phyloP scores from a whole-genome alignment of 2,797 vertebrate genomes.

The Phyllotis vaccarum region DNA sequence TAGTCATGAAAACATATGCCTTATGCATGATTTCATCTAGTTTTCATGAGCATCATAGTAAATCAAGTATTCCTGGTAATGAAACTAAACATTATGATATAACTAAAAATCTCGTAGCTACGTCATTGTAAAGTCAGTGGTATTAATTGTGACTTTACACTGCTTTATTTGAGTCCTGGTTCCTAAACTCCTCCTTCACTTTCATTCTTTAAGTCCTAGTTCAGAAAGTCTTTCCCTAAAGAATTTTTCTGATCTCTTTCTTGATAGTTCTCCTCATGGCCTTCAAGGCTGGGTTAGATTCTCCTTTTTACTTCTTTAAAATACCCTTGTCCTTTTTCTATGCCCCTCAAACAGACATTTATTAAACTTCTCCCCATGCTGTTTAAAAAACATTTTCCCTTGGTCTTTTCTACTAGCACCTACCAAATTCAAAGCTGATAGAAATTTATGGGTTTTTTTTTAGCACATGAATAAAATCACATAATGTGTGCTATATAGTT shows the following conservation, averaged over 20 bases:
- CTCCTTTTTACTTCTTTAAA: background rate
- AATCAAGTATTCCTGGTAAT: background rate
- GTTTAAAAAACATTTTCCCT: background rate
- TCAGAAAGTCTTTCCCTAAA: background rate
- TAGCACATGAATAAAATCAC: background rate
- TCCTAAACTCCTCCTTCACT: background rate
- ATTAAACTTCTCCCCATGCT: background rate
- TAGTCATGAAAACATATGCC: background rate
- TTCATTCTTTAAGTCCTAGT: background rate
- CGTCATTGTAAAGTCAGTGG: background rate
- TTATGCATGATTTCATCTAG: slow-evolving; percentile 6
- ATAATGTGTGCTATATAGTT: background rate
- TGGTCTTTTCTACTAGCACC: background rate
- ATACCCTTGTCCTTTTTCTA: background rate
- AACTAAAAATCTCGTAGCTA: slow-evolving; percentile 32
- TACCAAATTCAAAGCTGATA: slow-evolving; percentile 31
- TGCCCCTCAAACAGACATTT: background rate
- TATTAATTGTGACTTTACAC: background rate
- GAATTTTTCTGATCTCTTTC: slow-evolving; percentile 11
- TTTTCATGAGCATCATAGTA: background rate
- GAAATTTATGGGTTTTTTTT: slow-evolving; percentile 27
- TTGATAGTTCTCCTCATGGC: background rate
- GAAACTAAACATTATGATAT: slow-evolving; percentile 11
- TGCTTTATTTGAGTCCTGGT: slow-evolving; percentile 7
- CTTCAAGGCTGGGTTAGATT: background rate